Evolutionary conservation across 2,888 invertebrate genomes (phyloP).

Genomic region (Stramonita haemastoma): DNA sequence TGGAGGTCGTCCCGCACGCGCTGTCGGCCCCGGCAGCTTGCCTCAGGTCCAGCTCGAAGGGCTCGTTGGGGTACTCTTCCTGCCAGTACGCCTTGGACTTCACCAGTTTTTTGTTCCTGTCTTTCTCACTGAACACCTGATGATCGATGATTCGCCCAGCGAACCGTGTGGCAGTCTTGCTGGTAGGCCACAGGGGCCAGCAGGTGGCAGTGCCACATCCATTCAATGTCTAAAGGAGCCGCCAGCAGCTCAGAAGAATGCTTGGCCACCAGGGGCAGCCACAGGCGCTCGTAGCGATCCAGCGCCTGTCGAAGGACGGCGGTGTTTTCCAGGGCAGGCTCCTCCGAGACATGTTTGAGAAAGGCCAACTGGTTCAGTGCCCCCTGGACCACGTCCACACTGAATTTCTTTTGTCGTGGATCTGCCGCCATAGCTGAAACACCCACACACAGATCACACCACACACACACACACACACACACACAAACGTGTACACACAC

Average conservation of each 20-base stretch:
- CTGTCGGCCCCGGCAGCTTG: constrained; percentile 42
- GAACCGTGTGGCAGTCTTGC: constrained; percentile 67
- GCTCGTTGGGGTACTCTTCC: constrained; percentile 68
- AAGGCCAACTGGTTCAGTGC: constrained; percentile 64
- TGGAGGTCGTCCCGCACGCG: constrained; percentile 41
- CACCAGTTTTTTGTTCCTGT: constrained; percentile 63
- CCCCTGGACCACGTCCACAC: constrained; percentile 55
- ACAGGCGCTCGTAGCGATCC: constrained; percentile 78
- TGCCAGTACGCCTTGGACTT: constrained; percentile 68
- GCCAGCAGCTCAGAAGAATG: constrained; percentile 69
- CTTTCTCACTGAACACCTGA: constrained; percentile 71
- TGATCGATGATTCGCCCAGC: constrained; percentile 76
- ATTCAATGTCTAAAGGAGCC: constrained; percentile 79
- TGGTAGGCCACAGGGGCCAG: constrained; percentile 73
- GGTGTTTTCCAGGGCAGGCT: constrained; percentile 66
- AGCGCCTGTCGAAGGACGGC: constrained; percentile 77
- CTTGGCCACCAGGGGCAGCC: constrained; percentile 78
- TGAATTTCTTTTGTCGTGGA: constrained; percentile 44
- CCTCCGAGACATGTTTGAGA: constrained; percentile 59
- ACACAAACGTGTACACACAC: too few relatives aligned
- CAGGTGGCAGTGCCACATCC: constrained; percentile 79
- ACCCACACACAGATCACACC: too few relatives aligned
- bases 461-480: background rate
- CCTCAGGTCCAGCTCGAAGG: constrained; percentile 63
- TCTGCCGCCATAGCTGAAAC: constrained; percentile 33